Percentiles rank a stretch among this genome's conserved stretches.
These are phyloP conservation scores for Microchirus variegatus DNA, from an alignment of 2,797 vertebrate species.

Conservation along the genomic window DNA sequence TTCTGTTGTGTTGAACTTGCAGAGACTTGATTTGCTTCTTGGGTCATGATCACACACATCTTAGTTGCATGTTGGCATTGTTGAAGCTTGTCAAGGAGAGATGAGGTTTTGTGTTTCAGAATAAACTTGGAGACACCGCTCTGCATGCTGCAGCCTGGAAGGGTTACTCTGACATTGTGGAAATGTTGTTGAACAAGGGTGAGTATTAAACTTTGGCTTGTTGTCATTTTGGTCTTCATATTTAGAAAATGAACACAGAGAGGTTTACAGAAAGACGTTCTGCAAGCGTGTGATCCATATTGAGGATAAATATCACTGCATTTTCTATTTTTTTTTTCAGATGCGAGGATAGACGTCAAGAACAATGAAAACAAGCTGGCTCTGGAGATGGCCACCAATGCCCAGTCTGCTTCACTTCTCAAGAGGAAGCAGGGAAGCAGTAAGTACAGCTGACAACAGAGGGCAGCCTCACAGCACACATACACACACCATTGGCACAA, in stretches of 20 bases:
- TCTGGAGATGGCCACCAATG: conserved; percentile 94
- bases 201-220: conserved; percentile 36
- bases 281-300: not conserved
- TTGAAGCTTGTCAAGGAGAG: not conserved
- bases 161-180: conserved; percentile 96
- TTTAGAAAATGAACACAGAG: too few relatives aligned
- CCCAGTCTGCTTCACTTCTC: conserved; percentile 91
- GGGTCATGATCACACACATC: too few relatives aligned
- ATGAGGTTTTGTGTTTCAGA: conserved; percentile 78
- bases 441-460: conserved; percentile 59
- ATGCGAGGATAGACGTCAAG: conserved; percentile 89
- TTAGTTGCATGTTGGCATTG: not conserved
- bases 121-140: conserved; percentile 96
- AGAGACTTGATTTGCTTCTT: too few relatives aligned
- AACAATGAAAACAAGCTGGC: conserved; percentile 98
- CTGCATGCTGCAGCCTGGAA: conserved; percentile 99
- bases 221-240: too few relatives aligned
- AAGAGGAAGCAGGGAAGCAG: conserved; percentile 87
- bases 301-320: not conserved
- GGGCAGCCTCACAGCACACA: conserved; percentile 19
- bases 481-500: not conserved
- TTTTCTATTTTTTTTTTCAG: conserved; percentile 69
- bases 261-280: too few relatives aligned
- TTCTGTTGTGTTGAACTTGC: too few relatives aligned
- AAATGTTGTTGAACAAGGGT: conserved; percentile 93